Percentiles rank a stretch among this genome's conserved stretches.
phyloP scores from a whole-genome alignment of 37 sponge, comb jelly and placozoan genomes.

The Halichondria panicea region DNA sequence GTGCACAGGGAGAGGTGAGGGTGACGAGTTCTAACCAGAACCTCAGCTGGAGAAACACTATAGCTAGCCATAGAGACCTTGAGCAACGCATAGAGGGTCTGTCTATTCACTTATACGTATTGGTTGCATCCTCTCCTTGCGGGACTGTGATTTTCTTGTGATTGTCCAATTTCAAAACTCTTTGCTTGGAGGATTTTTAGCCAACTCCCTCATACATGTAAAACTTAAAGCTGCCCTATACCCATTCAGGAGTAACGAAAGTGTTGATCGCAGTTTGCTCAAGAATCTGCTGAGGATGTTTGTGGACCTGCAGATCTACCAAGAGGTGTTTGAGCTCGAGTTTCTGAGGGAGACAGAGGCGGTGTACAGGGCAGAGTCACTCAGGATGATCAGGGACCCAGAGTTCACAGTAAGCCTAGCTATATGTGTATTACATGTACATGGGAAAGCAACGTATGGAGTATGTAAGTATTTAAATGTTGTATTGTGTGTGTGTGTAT shows the following conservation, averaged over 20 bases:
- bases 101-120: no score
- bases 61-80: no score
- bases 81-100: no score
- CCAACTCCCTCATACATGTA: no score
- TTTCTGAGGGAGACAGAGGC: slow-evolving; percentile 80
- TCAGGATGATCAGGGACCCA: slow-evolving; percentile 54
- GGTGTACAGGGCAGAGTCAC: slow-evolving; percentile 69
- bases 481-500: background rate
- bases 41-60: no score
- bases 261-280: slow-evolving; percentile 70
- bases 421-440: background rate
- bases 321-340: slow-evolving; percentile 74
- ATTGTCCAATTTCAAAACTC: no score
- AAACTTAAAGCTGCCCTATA: no score
- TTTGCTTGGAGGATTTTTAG: no score
- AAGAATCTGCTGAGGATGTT: slow-evolving; percentile 87
- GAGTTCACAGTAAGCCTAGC: slow-evolving; percentile 69
- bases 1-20: slow-evolving; percentile 74
- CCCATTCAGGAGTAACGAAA: slow-evolving; percentile 68
- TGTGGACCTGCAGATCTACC: slow-evolving; percentile 86
- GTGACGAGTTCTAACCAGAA: no score
- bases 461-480: background rate
- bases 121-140: no score
- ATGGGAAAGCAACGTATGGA: background rate
- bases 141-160: no score